Percentiles rank a stretch among this genome's conserved stretches.
These are phyloP conservation scores for Drosophila anomelani DNA, from an alignment of 2,888 invertebrate species.

Conservation along the genomic window DNA sequence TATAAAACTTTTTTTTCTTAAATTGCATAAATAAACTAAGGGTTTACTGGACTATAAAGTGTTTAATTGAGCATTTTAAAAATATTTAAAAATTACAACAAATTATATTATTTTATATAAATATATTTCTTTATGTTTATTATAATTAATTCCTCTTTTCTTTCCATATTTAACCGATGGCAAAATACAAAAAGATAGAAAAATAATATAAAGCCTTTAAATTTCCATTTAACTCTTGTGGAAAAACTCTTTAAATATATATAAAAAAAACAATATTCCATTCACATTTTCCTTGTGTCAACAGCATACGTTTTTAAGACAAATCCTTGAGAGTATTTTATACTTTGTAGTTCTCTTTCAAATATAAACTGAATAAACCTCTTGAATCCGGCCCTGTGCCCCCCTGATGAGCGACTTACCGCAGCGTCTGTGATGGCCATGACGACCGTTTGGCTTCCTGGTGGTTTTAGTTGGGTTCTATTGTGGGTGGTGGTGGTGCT, in stretches of 20 bases:
- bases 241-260: background rate
- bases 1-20: no score
- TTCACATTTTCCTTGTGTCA: conserved; percentile 5
- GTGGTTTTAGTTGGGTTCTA: conserved; percentile 5
- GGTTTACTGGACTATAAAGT: no score
- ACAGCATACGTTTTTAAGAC: background rate
- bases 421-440: conserved; percentile 41
- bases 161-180: background rate
- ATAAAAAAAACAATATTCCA: background rate
- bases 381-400: conserved; percentile 11
- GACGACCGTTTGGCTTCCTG: conserved; percentile 38
- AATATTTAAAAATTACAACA: no score
- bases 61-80: no score
- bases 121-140: background rate
- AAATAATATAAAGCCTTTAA: no score
- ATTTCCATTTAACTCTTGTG: no score
- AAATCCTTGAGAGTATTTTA: conserved; percentile 3
- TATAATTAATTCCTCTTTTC: background rate
- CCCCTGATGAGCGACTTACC: conserved; percentile 31
- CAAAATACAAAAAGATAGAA: no score
- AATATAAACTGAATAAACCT: conserved; percentile 2
- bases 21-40: no score
- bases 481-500: background rate
- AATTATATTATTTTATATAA: no score
- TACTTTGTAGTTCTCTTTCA: background rate